Evolutionary conservation across 1,140 invertebrate genomes (phyloP).

Genomic region (Ooceraea biroi): DNA sequence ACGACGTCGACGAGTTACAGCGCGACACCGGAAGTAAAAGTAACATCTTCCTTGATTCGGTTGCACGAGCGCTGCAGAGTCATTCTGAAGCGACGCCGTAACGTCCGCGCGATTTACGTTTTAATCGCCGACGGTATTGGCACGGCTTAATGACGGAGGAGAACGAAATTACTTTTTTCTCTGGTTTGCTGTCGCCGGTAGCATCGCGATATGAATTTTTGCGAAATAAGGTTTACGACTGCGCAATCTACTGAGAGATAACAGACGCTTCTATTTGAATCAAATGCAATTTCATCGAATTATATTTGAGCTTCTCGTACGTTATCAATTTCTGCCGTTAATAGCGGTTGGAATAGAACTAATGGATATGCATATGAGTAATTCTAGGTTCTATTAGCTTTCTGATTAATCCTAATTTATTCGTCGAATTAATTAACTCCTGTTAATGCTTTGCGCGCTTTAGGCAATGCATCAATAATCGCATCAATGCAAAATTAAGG

Average conservation of each 20-base stretch:
- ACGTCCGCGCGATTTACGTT: slow-evolving; percentile 45
- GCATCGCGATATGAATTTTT: neutral
- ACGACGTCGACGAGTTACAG: too few species aligned
- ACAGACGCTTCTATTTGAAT: neutral
- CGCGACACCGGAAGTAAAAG: slow-evolving; percentile 44
- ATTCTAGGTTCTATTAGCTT: neutral
- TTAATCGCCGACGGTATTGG: slow-evolving; percentile 42
- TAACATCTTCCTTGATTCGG: slow-evolving; percentile 55
- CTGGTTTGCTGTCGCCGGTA: neutral
- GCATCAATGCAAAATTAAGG: neutral
- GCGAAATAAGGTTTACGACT: neutral
- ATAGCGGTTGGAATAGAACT: neutral
- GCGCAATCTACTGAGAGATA: neutral
- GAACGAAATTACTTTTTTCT: slow-evolving; percentile 33
- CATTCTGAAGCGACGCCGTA: slow-evolving; percentile 16
- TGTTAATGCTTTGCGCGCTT: neutral
- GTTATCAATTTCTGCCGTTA: slow-evolving; percentile 9
- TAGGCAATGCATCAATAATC: neutral
- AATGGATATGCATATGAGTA: neutral
- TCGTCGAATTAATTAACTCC: slow-evolving; percentile 12
- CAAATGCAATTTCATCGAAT: neutral
- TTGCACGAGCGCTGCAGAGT: neutral
- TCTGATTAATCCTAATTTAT: neutral
- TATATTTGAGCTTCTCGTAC: neutral
- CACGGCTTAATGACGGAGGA: slow-evolving; percentile 31